phyloP scores from a whole-genome alignment of 2,888 invertebrate genomes.

The Troides helena region DNA sequence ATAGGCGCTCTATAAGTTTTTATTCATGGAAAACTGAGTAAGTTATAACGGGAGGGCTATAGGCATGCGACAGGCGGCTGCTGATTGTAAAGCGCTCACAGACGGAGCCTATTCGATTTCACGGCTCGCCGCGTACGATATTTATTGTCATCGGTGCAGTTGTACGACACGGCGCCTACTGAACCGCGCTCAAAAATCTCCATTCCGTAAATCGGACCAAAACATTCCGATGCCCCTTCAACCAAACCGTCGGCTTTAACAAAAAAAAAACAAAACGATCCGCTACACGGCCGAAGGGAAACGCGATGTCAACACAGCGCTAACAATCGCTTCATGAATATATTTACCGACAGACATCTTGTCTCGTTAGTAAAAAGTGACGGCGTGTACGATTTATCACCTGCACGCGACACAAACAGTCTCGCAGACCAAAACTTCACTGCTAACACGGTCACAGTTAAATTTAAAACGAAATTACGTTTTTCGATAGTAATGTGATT shows the following conservation, averaged over 20 bases:
- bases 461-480: slow-evolving; percentile 57
- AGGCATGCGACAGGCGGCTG: slow-evolving; percentile 71
- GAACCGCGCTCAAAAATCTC: slow-evolving; percentile 77
- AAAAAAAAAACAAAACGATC: slow-evolving; percentile 47
- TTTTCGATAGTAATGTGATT: slow-evolving; percentile 27
- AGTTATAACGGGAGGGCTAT: slow-evolving; percentile 60
- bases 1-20: slow-evolving; percentile 55
- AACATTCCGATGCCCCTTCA: slow-evolving; percentile 63
- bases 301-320: slow-evolving; percentile 42
- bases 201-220: slow-evolving; percentile 70
- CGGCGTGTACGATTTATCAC: slow-evolving; percentile 73
- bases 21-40: slow-evolving; percentile 66
- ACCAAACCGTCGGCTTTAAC: slow-evolving; percentile 52
- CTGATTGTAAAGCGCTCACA: slow-evolving; percentile 80
- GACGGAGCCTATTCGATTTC: slow-evolving; percentile 81
- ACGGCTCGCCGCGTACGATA: slow-evolving; percentile 78
- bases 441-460: slow-evolving; percentile 48
- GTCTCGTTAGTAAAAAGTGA: slow-evolving; percentile 78
- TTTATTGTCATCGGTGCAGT: slow-evolving; percentile 80
- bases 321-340: slow-evolving; percentile 68
- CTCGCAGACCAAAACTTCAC: slow-evolving; percentile 55
- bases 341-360: slow-evolving; percentile 68
- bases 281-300: slow-evolving; percentile 44
- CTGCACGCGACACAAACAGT: slow-evolving; percentile 61
- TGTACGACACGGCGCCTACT: slow-evolving; percentile 77